Evolutionary conservation across 2,888 invertebrate species (phyloP).

Genomic region (Rhingia campestris): DNA sequence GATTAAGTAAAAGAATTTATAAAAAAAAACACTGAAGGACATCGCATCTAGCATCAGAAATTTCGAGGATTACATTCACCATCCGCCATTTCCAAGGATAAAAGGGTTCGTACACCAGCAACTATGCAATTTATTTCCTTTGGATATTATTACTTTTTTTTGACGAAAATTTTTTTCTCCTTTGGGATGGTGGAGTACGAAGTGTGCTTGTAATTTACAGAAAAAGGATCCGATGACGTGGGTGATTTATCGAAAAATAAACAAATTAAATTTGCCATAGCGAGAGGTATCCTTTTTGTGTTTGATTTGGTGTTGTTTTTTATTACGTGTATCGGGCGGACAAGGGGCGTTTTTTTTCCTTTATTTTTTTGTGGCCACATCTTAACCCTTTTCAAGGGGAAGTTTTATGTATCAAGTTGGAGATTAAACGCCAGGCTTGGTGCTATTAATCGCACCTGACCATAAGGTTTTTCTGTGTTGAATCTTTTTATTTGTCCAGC

Average conservation of each 20-base stretch:
- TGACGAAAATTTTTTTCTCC: not conserved
- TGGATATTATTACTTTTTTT: slow-evolving; percentile 20
- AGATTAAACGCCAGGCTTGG: slow-evolving; percentile 59
- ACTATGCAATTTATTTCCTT: slow-evolving; percentile 38
- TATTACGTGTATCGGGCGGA: slow-evolving; percentile 15
- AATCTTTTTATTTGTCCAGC: not conserved
- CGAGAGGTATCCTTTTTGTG: slow-evolving; percentile 9
- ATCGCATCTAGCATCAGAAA: slow-evolving; percentile 7
- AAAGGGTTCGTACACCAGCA: slow-evolving; percentile 60
- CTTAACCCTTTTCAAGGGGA: slow-evolving; percentile 38
- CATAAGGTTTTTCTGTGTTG: slow-evolving; percentile 14
- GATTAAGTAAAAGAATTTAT: slow-evolving; percentile 28
- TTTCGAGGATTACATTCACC: slow-evolving; percentile 51
- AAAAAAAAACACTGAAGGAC: slow-evolving; percentile 3
- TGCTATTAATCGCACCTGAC: slow-evolving; percentile 68
- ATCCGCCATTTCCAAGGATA: slow-evolving; percentile 24
- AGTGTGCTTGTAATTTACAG: not conserved
- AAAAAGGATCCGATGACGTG: slow-evolving; percentile 15
- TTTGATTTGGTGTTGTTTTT: not conserved
- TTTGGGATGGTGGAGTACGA: slow-evolving; percentile 7
- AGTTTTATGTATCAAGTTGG: slow-evolving; percentile 25
- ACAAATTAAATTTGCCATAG: slow-evolving; percentile 49
- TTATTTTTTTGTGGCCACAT: slow-evolving; percentile 36
- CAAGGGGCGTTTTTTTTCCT: not conserved
- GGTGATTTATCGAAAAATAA: slow-evolving; percentile 48